Evolutionary conservation across 2,888 invertebrate genomes (phyloP).

Genomic region (Callosobruchus maculatus): DNA sequence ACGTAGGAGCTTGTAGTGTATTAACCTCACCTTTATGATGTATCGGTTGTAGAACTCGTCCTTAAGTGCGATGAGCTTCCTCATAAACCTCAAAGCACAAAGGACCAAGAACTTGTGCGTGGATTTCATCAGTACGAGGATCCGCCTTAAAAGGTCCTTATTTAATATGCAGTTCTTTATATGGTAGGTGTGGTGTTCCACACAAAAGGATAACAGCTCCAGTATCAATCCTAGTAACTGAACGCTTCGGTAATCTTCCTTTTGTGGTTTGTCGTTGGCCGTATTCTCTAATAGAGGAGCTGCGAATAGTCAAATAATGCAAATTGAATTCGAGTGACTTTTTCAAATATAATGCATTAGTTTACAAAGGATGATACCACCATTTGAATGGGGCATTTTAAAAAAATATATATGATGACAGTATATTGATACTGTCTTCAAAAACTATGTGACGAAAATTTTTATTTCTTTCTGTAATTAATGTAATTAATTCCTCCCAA

Average conservation of each 20-base stretch:
- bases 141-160: constrained; percentile 92
- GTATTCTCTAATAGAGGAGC: constrained; percentile 95
- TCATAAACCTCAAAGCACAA: constrained; percentile 92
- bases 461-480: too few relatives aligned
- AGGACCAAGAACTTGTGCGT: constrained; percentile 96
- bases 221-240: constrained; percentile 92
- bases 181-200: constrained; percentile 98
- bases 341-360: too few relatives aligned
- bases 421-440: too few relatives aligned
- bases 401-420: too few relatives aligned
- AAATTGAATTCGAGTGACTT: too few relatives aligned
- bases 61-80: constrained; percentile 94
- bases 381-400: too few relatives aligned
- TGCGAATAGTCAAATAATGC: constrained; percentile 31
- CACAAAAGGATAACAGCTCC: constrained; percentile 95
- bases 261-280: constrained; percentile 80
- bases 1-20: background rate
- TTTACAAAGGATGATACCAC: too few relatives aligned
- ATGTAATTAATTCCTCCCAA: too few relatives aligned
- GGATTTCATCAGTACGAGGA: constrained; percentile 94
- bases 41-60: constrained; percentile 98
- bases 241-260: constrained; percentile 95
- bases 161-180: constrained; percentile 97
- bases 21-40: constrained; percentile 60
- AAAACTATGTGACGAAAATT: too few relatives aligned